phyloP scores from a whole-genome alignment of 1,140 invertebrate species.

The Aphelenchoides fujianensis region DNA sequence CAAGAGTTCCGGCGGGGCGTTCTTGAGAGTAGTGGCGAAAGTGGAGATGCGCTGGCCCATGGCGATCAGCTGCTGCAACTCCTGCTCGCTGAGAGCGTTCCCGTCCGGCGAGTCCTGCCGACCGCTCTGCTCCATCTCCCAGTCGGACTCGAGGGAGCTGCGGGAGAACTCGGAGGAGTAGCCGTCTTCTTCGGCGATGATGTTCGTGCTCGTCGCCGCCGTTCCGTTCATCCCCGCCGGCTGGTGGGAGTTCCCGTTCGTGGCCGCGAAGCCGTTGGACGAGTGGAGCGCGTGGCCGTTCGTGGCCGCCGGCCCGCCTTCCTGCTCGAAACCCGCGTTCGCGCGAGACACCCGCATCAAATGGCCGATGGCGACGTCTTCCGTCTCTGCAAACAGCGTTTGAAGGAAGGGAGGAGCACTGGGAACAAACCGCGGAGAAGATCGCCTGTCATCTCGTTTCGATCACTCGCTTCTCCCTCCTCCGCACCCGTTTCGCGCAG shows the following conservation, averaged over 20 bases:
- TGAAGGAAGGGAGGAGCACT: too few species aligned
- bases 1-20: constrained; percentile 6
- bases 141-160: not conserved
- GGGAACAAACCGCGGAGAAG: not conserved
- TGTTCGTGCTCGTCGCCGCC: constrained; percentile 19
- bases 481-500: not conserved
- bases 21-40: not conserved
- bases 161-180: not conserved
- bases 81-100: not conserved
- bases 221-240: too few species aligned
- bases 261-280: constrained; percentile 16
- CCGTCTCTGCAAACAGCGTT: not conserved
- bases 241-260: constrained; percentile 1
- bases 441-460: not conserved
- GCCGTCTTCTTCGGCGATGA: constrained; percentile 18
- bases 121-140: not conserved
- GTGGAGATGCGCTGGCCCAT: constrained; percentile 1
- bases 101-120: not conserved
- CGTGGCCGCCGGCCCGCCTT: not conserved
- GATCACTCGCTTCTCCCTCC: not conserved
- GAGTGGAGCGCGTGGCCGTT: constrained; percentile 2
- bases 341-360: not conserved
- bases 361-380: not conserved
- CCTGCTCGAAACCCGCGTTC: not conserved
- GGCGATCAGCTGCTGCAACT: not conserved